Evolutionary conservation across 2,888 invertebrate genomes (phyloP).

Genomic region (Vannuccia rotundouncinata): DNA sequence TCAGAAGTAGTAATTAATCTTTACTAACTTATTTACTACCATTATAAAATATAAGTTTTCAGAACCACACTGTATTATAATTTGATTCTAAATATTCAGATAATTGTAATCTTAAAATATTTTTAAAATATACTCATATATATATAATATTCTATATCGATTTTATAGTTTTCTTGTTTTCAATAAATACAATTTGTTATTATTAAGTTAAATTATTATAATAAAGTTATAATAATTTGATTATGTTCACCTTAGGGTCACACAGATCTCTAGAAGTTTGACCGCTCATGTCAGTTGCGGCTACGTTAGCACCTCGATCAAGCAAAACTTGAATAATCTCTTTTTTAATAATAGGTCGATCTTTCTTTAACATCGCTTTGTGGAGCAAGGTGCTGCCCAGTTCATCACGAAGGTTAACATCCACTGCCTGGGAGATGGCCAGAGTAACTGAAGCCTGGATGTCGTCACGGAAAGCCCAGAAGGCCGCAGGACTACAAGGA

Average conservation of each 20-base stretch:
- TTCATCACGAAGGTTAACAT: constrained; percentile 43
- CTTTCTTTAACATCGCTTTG: constrained; percentile 37
- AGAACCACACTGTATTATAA: too few relatives aligned
- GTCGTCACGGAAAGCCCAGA: constrained; percentile 46
- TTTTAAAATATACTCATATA: neutral
- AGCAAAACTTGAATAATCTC: constrained; percentile 43
- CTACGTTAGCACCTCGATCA: constrained; percentile 44
- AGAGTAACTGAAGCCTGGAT: constrained; percentile 43
- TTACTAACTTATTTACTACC: too few relatives aligned
- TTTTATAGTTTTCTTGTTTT: too few relatives aligned
- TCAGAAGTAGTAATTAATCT: too few relatives aligned
- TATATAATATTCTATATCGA: too few relatives aligned
- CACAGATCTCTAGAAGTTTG: constrained; percentile 44
- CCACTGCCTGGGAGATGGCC: constrained; percentile 43
- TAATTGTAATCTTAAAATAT: too few relatives aligned
- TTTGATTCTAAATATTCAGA: too few relatives aligned
- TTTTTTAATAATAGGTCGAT: constrained; percentile 38
- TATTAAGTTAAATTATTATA: too few relatives aligned
- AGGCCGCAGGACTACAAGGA: constrained; percentile 46
- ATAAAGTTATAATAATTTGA: too few relatives aligned
- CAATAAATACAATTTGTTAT: too few relatives aligned
- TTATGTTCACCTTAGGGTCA: constrained; percentile 27
- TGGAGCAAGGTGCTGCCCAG: constrained; percentile 45
- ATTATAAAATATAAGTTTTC: too few relatives aligned
- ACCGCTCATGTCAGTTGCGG: constrained; percentile 45